Evolutionary conservation across 2,113 vertebrate species (phyloP).

Genomic region (Alligator sinensis): DNA sequence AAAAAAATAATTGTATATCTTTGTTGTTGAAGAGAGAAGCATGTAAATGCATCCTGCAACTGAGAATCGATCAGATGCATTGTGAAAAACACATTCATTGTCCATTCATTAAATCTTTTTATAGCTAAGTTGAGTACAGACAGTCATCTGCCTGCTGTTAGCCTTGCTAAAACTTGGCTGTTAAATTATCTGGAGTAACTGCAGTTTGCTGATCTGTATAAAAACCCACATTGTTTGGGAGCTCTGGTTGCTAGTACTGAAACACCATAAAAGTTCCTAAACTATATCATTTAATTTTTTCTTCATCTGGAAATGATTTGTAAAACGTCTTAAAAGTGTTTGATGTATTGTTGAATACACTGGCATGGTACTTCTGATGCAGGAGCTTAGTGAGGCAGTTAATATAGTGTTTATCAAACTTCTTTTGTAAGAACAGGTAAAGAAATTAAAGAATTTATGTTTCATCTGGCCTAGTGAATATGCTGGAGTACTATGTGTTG

Average conservation of each 20-base stretch:
- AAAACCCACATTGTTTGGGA: neutral
- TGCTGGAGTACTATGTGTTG: accelerated
- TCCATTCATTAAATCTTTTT: neutral
- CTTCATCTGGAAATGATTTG: neutral
- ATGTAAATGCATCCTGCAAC: neutral
- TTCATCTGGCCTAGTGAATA: neutral
- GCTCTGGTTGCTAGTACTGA: neutral
- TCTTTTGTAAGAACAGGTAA: neutral
- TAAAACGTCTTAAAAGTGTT: neutral
- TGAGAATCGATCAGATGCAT: neutral
- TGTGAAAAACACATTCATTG: neutral
- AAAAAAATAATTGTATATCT: neutral
- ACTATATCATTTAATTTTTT: neutral
- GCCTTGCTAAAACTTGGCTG: neutral
- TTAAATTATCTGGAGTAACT: neutral
- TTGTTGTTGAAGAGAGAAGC: slow-evolving; percentile 27
- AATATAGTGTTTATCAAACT: neutral
- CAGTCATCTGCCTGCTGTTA: neutral
- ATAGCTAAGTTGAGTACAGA: neutral
- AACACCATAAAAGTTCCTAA: neutral
- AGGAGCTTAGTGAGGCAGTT: neutral
- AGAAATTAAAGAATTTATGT: neutral
- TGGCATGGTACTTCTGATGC: neutral
- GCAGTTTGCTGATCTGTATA: neutral
- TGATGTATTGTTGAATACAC: neutral